phyloP scores from a whole-genome alignment of 2,888 invertebrate species.

The Napeogenes inachia region DNA sequence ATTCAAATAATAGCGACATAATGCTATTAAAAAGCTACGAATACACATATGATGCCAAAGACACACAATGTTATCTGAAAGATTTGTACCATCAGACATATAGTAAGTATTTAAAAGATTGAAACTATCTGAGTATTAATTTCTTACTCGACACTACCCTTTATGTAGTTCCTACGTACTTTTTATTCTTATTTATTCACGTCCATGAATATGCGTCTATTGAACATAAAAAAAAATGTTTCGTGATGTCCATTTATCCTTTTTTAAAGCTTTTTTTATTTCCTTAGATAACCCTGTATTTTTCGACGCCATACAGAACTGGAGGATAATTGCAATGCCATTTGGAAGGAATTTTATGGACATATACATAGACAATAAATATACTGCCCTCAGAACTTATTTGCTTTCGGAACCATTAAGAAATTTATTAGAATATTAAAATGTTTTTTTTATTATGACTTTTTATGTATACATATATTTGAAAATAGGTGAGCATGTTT shows the following conservation, averaged over 20 bases:
- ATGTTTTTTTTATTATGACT: too few species aligned
- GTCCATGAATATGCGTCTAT: too few species aligned
- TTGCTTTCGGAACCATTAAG: not conserved
- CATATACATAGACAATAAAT: not conserved
- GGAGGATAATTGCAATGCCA: not conserved
- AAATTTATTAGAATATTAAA: not conserved
- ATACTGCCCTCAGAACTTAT: not conserved
- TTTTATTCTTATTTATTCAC: too few species aligned
- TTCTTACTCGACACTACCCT: too few species aligned
- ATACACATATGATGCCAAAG: not conserved
- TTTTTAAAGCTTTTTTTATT: not conserved
- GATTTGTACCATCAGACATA: not conserved
- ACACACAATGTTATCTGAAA: not conserved
- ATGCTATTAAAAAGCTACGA: not conserved
- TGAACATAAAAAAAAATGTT: too few species aligned
- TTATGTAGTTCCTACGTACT: too few species aligned
- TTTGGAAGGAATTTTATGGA: constrained; percentile 3
- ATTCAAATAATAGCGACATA: not conserved
- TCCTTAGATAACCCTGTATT: not conserved
- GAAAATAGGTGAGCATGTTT: too few species aligned
- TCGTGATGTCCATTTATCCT: too few species aligned
- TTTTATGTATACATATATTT: too few species aligned
- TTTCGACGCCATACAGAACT: not conserved
- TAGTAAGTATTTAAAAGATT: constrained; percentile 2
- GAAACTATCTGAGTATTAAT: not conserved